A percentile compares a stretch with the other conserved stretches of the same genome.
These are phyloP conservation scores for Callipepla squamata DNA, from an alignment of 2,113 vertebrate genomes.

Conservation along the genomic window DNA sequence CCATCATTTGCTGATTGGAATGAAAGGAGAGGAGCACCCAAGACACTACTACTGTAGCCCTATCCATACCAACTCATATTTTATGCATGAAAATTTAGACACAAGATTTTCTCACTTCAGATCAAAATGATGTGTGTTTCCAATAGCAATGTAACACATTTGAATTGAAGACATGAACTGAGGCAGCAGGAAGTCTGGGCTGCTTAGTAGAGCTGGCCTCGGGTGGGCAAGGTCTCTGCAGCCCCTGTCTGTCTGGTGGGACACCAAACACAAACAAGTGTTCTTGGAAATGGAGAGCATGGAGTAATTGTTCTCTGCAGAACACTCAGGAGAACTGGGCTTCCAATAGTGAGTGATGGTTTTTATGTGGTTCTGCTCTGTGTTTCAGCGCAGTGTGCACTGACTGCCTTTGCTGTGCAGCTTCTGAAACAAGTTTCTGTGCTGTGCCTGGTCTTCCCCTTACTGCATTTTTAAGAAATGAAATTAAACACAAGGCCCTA, in stretches of 20 bases:
- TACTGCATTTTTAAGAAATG: neutral
- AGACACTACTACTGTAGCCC: neutral
- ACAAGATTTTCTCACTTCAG: neutral
- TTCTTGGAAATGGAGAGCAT: neutral
- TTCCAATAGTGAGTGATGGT: neutral
- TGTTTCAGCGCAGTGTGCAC: neutral
- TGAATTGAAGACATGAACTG: neutral
- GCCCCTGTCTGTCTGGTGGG: neutral
- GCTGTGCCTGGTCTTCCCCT: neutral
- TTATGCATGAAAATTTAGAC: neutral
- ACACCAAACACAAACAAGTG: neutral
- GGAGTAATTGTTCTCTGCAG: neutral
- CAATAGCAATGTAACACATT: neutral
- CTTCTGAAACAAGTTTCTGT: conserved; percentile 30
- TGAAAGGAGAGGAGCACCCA: neutral
- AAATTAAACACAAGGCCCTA: conserved; percentile 8
- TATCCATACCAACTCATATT: neutral
- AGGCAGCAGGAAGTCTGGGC: neutral
- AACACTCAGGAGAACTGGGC: neutral
- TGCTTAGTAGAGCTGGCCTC: neutral
- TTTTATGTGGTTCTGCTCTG: neutral
- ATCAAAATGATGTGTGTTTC: neutral
- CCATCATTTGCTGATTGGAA: neutral
- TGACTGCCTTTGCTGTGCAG: neutral
- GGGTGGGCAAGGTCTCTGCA: neutral